Evolutionary conservation across 2,113 vertebrate genomes (phyloP), one percentile per base, ranked within the genome.

Genomic region (Nothoprocta perdicaria): DNA sequence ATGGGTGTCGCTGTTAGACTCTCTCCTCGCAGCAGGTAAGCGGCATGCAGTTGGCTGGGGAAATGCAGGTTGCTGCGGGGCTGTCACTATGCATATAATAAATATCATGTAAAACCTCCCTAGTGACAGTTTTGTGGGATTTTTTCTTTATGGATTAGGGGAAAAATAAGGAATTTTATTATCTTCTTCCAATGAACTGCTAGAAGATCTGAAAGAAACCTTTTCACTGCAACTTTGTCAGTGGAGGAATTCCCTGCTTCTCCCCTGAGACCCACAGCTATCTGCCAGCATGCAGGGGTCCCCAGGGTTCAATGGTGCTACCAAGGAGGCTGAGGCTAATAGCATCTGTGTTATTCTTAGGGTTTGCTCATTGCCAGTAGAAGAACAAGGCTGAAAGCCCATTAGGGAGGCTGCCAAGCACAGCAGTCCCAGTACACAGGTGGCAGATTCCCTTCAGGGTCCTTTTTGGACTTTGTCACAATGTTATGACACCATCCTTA

Each of bases 11-110:
- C 61, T 55, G 53, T 8, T 65, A 13, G n/a, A 53, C 48, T 40
- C 46, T 27, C n/a, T 31, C 15, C 69, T 29, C 6, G 7, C 22
- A 31, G 21, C 22, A 45, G 33, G 79, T 24, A 46, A 41, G n/a
- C 12, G 19, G 43, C 7, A 17, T 12, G 18, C 8, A 4, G 6
- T 65, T 12, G 10, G 18, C 8, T 22, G 10, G 22, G 15, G 35
- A 53, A 65, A 11, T 35, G 74, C 50, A 3, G 52, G 35, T 68
- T 17, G 24, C 26, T 41, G 68, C 22, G 27, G 27, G 13, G 18
- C 33, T 24, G 17, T 31, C 16, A 0, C 68, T 19, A 7, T 4
- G 2, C 2, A 1, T 2, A 82, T 9, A 1, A 38, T 18, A 27
- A 26, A 12, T 38, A 48, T 67, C 68, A 8, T 50, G 76, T 53